Conservation (phyloP, 2,797 vertebrate genomes). For the Pseudochromis fuscus region DNA sequence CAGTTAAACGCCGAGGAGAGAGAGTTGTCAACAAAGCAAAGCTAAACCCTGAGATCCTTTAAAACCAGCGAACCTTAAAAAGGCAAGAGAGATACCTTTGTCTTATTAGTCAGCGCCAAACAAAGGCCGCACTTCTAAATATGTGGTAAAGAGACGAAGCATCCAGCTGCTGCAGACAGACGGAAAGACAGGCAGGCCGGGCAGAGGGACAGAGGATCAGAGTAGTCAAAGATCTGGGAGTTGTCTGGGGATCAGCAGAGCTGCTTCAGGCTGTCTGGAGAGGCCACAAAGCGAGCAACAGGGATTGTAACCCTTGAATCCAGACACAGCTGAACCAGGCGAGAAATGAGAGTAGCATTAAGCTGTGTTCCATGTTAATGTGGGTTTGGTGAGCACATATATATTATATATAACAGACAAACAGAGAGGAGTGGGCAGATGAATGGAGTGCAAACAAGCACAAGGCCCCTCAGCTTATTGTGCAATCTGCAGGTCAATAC, state of each 20-base stretch:
- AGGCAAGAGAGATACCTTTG: conserved; percentile 62
- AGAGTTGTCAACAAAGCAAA: conserved; percentile 75
- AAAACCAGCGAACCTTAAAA: conserved; percentile 72
- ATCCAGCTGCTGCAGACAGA: conserved; percentile 48
- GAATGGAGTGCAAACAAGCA: conserved; percentile 55
- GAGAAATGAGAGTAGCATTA: conserved; percentile 68
- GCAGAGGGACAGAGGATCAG: conserved; percentile 50
- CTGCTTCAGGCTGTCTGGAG: conserved; percentile 70
- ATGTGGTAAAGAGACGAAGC: conserved; percentile 40
- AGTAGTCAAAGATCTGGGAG: conserved; percentile 55
- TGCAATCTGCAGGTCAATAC: conserved; percentile 71
- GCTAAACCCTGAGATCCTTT: conserved; percentile 65
- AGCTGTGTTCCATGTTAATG: conserved; percentile 51
- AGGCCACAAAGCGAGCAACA: conserved; percentile 67
- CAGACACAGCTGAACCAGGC: conserved; percentile 65
- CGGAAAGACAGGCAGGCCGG: conserved; percentile 23
- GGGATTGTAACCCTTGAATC: conserved; percentile 69
- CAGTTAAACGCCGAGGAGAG: conserved; percentile 71
- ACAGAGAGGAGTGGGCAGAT: conserved; percentile 45
- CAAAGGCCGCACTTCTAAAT: conserved; percentile 55
- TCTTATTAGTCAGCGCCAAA: conserved; percentile 63
- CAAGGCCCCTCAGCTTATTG: conserved; percentile 64
- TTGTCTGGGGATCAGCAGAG: conserved; percentile 63
- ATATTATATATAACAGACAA: conserved; percentile 12
- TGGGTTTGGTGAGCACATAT: conserved; percentile 19